phyloP scores from a whole-genome alignment of 37 sponge, comb jelly and placozoan species.

The Bolinopsis microptera region DNA sequence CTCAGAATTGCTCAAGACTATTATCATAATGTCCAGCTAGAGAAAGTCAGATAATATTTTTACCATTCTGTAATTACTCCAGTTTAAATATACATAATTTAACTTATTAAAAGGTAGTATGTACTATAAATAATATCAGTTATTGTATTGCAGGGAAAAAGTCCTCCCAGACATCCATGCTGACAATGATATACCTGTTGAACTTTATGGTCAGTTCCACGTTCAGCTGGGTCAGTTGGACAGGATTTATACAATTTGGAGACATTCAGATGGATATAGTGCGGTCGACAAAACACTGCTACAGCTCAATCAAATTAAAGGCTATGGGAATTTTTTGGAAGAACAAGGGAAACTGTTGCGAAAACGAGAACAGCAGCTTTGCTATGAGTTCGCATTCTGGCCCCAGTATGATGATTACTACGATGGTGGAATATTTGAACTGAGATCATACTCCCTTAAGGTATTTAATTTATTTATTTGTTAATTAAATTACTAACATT shows the following conservation, averaged over 20 bases:
- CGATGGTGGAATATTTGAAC: conserved; percentile 12
- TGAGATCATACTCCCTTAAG: background rate
- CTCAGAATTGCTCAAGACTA: too few relatives aligned
- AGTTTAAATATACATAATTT: too few relatives aligned
- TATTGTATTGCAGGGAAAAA: background rate
- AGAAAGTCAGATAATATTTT: too few relatives aligned
- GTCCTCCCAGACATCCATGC: conserved; percentile 2
- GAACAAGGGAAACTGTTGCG: background rate
- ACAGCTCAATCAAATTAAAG: background rate
- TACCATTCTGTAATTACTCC: too few relatives aligned
- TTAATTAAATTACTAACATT: background rate
- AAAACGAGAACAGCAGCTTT: background rate
- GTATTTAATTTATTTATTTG: background rate
- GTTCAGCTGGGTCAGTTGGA: background rate
- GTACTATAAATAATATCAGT: background rate
- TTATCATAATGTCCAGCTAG: too few relatives aligned
- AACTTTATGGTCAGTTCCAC: conserved; percentile 26
- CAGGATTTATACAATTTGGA: conserved; percentile 14
- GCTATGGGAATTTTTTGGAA: background rate
- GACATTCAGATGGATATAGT: background rate
- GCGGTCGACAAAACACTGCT: background rate
- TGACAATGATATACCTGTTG: background rate
- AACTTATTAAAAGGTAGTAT: too few relatives aligned
- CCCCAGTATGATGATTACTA: background rate
- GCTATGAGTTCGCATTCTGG: conserved; percentile 11